Evolutionary conservation across 2,888 invertebrate species (phyloP).

Genomic region (Acrobasis repandana): DNA sequence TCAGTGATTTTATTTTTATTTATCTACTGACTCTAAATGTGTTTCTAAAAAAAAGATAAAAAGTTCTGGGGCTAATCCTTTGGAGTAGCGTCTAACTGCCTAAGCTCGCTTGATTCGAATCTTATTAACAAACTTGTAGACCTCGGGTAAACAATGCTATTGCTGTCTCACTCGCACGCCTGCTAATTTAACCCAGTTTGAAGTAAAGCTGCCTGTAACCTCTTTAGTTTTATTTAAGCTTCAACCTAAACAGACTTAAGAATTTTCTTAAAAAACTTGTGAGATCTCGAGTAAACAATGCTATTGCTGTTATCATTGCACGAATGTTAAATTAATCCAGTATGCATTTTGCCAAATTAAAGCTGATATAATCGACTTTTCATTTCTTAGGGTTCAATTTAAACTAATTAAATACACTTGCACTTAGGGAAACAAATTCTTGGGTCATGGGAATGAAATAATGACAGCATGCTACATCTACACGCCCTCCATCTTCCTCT

Average conservation of each 20-base stretch:
- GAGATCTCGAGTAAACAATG: slow-evolving; percentile 44
- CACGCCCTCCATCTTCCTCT: no score
- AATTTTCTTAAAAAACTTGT: slow-evolving; percentile 44
- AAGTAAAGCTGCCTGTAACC: neutral
- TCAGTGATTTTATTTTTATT: no score
- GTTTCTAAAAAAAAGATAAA: neutral
- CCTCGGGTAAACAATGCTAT: slow-evolving; percentile 41
- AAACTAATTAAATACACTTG: no score
- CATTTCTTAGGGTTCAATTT: no score
- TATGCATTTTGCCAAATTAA: neutral
- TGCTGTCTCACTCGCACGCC: slow-evolving; percentile 25
- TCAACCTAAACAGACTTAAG: slow-evolving; percentile 23
- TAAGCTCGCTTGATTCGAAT: slow-evolving; percentile 14
- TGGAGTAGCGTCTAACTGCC: no score
- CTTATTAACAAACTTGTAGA: slow-evolving; percentile 46
- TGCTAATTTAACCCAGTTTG: slow-evolving; percentile 16
- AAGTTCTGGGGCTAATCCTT: slow-evolving; percentile 23
- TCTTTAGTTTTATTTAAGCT: slow-evolving; percentile 18
- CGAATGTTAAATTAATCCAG: slow-evolving; percentile 21
- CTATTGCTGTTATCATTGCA: slow-evolving; percentile 22
- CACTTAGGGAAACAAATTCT: no score
- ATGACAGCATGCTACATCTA: no score
- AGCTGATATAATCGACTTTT: neutral
- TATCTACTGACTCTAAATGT: no score
- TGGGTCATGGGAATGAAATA: no score